Conservation (phyloP, 2,888 invertebrate genomes). For the Drosophila buzzatii region DNA sequence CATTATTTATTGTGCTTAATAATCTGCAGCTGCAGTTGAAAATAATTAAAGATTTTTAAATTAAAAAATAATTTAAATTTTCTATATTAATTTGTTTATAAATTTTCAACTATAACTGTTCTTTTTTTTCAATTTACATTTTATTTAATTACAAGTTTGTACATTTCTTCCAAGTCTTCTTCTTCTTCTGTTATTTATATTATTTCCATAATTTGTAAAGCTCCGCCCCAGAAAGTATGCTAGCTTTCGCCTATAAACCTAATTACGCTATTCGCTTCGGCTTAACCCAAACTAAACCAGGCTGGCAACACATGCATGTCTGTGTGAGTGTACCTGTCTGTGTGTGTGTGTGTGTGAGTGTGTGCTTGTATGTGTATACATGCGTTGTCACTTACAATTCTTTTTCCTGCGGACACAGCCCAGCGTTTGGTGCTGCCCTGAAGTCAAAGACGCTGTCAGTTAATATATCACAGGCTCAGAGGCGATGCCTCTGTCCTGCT, state of each 20-base stretch:
- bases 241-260: not conserved
- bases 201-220: not conserved
- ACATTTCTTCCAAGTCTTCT: too few species aligned
- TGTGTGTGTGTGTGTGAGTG: not conserved
- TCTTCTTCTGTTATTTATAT: not conserved
- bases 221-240: not conserved
- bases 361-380: slow-evolving; percentile 38
- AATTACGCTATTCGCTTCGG: not conserved
- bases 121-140: too few species aligned
- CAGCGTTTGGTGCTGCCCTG: slow-evolving; percentile 23
- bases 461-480: slow-evolving; percentile 71
- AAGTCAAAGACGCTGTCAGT: slow-evolving; percentile 68
- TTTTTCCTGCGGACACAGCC: slow-evolving; percentile 39
- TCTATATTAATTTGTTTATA: too few species aligned
- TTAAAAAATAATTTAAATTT: too few species aligned
- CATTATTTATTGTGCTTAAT: too few species aligned
- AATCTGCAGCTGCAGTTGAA: too few species aligned
- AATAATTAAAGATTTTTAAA: too few species aligned
- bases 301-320: not conserved
- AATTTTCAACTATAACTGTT: too few species aligned
- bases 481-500: not conserved
- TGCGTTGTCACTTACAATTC: slow-evolving; percentile 61
- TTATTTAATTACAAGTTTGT: too few species aligned
- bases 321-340: slow-evolving; percentile 3
- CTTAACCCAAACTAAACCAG: slow-evolving; percentile 3